phyloP scores from a whole-genome alignment of 1,140 invertebrate genomes.

The Drosophila nasuta region DNA sequence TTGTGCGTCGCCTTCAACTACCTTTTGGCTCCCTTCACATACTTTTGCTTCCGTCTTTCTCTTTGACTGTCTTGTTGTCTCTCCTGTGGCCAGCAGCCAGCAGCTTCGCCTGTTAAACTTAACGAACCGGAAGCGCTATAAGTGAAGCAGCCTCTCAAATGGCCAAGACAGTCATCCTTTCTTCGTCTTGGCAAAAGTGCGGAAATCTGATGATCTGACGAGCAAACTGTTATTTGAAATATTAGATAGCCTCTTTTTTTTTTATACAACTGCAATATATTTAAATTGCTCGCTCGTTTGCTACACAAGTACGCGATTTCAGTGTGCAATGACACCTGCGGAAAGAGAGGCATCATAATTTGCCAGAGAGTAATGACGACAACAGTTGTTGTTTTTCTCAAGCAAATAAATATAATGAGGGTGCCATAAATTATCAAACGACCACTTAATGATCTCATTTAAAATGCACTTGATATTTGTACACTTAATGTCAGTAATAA shows the following conservation, averaged over 20 bases:
- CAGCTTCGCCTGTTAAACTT: constrained; percentile 59
- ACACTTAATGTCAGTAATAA: too few relatives aligned
- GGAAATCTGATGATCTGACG: constrained; percentile 40
- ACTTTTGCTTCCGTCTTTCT: background rate
- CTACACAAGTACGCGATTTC: background rate
- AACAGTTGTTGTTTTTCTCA: background rate
- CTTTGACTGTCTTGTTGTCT: constrained; percentile 2
- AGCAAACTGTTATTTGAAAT: constrained; percentile 33
- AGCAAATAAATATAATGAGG: background rate
- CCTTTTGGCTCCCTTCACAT: constrained; percentile 29
- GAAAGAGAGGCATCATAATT: background rate
- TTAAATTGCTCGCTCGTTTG: constrained; percentile 14
- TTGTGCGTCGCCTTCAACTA: constrained; percentile 33
- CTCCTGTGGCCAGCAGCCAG: constrained; percentile 38
- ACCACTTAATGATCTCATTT: background rate
- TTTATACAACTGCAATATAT: constrained; percentile 2
- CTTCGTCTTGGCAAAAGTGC: constrained; percentile 20
- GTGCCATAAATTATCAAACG: background rate
- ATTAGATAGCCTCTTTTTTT: constrained; percentile 23
- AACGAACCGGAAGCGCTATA: constrained; percentile 77
- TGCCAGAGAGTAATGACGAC: background rate
- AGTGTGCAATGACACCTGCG: background rate
- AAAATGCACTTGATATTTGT: background rate
- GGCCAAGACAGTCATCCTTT: constrained; percentile 18
- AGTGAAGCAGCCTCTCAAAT: constrained; percentile 47